Evolutionary conservation across 2,888 invertebrate genomes (phyloP).

Genomic region (Phortica magna): DNA sequence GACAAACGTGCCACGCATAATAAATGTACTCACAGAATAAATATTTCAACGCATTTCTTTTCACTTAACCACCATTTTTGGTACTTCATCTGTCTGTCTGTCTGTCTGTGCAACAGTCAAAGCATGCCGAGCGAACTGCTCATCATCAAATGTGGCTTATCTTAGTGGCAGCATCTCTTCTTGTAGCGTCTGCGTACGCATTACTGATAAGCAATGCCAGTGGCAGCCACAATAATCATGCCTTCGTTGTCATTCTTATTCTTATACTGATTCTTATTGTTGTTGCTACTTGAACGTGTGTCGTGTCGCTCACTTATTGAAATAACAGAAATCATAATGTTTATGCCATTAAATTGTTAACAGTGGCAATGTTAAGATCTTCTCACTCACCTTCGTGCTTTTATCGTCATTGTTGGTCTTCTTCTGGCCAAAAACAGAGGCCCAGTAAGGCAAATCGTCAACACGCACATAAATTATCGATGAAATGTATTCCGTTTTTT

Average conservation of each 20-base stretch:
- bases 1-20: conserved; percentile 70
- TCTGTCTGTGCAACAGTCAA: background rate
- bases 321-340: conserved; percentile 72
- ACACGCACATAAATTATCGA: conserved; percentile 71
- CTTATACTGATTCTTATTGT: conserved; percentile 30
- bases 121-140: background rate
- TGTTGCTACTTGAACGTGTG: conserved; percentile 36
- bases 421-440: conserved; percentile 13
- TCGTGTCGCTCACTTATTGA: conserved; percentile 57
- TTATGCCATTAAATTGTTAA: conserved; percentile 73
- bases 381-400: background rate
- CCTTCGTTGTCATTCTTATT: background rate
- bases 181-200: conserved; percentile 13
- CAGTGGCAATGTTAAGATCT: conserved; percentile 53
- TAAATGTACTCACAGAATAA: conserved; percentile 63
- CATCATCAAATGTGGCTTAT: conserved; percentile 54
- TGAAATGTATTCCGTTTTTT: conserved; percentile 63
- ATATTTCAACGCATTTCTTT: conserved; percentile 59
- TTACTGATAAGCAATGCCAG: conserved; percentile 56
- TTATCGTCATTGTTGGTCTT: background rate
- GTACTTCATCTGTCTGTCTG: background rate
- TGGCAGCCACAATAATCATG: background rate
- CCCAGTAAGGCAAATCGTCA: conserved; percentile 64
- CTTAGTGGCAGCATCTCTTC: conserved; percentile 59
- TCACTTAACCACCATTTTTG: conserved; percentile 39